Evolutionary conservation across 2,797 vertebrate genomes (phyloP).

Genomic region (Halcyon chelicuti): DNA sequence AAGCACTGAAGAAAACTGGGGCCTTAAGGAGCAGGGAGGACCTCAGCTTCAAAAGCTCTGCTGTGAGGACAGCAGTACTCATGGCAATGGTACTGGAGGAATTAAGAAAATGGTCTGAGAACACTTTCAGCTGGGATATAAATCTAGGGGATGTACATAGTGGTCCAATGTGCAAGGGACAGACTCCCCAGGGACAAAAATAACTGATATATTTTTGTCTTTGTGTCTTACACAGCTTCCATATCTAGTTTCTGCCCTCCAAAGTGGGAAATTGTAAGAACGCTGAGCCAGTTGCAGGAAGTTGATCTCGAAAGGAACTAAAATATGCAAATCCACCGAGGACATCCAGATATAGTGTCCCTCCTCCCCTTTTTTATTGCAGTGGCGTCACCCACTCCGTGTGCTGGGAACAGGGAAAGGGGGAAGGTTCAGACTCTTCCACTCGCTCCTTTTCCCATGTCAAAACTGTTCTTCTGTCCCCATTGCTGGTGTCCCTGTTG

Average conservation of each 20-base stretch:
- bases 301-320: not conserved
- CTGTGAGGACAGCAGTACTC: not conserved
- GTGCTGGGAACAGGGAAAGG: not conserved
- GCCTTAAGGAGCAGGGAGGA: not conserved
- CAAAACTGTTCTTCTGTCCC: not conserved
- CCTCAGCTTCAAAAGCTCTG: not conserved
- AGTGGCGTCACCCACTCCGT: not conserved
- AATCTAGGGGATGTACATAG: slow-evolving; percentile 38
- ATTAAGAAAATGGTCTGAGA: slow-evolving; percentile 14
- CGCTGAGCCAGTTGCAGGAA: slow-evolving; percentile 23
- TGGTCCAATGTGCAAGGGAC: not conserved
- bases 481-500: accelerated
- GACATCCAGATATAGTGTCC: not conserved
- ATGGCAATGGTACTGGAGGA: not conserved
- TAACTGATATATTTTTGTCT: slow-evolving; percentile 25
- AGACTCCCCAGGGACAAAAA: slow-evolving; percentile 18
- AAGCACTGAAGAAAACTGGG: not conserved
- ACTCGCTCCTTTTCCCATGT: not conserved
- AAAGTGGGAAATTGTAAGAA: not conserved
- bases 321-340: slow-evolving; percentile 6
- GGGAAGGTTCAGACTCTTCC: not conserved
- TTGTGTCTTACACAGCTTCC: not conserved
- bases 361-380: not conserved
- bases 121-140: slow-evolving; percentile 23
- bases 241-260: not conserved